These are phyloP conservation scores for Stegastes partitus DNA, from an alignment of 2,113 vertebrate species.

Conservation along the genomic window DNA sequence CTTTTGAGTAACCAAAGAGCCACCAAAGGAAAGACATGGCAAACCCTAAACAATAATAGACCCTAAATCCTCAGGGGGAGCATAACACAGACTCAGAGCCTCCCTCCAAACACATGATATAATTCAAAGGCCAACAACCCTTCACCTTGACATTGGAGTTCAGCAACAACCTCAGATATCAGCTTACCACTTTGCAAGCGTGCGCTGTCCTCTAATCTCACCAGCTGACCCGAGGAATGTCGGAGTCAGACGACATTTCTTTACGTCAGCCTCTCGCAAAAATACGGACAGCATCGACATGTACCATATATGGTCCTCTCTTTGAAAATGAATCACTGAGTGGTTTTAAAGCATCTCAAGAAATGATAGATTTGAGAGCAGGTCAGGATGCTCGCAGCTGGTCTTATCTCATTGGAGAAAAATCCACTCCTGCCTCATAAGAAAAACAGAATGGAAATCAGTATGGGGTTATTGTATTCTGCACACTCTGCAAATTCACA, in stretches of 20 bases:
- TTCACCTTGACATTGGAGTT: slow-evolving; percentile 75
- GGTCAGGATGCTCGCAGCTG: background rate
- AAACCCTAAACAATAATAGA: slow-evolving; percentile 68
- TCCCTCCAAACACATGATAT: slow-evolving; percentile 74
- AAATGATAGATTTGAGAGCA: slow-evolving; percentile 9
- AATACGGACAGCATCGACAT: slow-evolving; percentile 10
- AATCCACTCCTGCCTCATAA: background rate
- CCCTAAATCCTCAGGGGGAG: slow-evolving; percentile 50
- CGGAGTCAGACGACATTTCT: slow-evolving; percentile 51
- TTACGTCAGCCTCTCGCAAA: slow-evolving; percentile 54
- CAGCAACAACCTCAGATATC: slow-evolving; percentile 67
- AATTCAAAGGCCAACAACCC: slow-evolving; percentile 67
- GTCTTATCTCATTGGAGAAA: slow-evolving; percentile 25
- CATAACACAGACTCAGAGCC: slow-evolving; percentile 44
- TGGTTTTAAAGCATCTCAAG: slow-evolving; percentile 12
- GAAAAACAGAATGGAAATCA: slow-evolving; percentile 2
- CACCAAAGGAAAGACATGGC: slow-evolving; percentile 55
- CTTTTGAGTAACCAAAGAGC: slow-evolving; percentile 37
- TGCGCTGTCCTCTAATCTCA: slow-evolving; percentile 62
- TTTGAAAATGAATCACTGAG: slow-evolving; percentile 25
- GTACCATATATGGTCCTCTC: slow-evolving; percentile 34
- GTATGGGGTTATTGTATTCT: background rate
- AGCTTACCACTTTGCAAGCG: slow-evolving; percentile 63
- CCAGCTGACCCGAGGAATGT: slow-evolving; percentile 73
- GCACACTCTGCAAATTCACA: background rate